phyloP scores from a whole-genome alignment of 2,113 vertebrate species.

The Tychaedon coryphoeus region DNA sequence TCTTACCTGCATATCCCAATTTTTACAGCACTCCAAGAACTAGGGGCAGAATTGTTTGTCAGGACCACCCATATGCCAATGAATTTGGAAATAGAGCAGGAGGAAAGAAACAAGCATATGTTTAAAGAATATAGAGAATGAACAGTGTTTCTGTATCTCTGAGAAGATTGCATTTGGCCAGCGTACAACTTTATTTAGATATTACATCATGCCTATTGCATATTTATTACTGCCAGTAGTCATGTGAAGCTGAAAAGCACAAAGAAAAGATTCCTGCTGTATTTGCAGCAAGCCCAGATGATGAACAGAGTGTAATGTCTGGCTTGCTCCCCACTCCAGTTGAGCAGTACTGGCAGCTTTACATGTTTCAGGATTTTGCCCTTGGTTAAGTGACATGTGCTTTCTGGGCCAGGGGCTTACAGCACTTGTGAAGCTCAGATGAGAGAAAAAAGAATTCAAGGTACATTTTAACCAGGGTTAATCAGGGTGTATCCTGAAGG shows the following conservation, averaged over 20 bases:
- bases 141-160: background rate
- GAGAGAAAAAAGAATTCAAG: background rate
- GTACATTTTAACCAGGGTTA: background rate
- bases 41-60: background rate
- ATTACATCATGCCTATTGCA: background rate
- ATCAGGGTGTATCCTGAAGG: background rate
- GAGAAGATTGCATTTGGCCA: background rate
- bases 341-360: background rate
- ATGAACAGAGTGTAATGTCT: background rate
- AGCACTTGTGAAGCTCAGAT: background rate
- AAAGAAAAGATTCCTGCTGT: background rate
- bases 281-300: background rate
- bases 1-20: background rate
- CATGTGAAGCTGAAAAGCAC: background rate
- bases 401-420: background rate
- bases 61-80: background rate
- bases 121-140: background rate
- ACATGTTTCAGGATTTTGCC: background rate
- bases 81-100: background rate
- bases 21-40: background rate
- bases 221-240: background rate
- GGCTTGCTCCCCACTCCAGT: background rate
- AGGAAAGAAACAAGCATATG: background rate
- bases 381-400: background rate
- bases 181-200: background rate